These are phyloP conservation scores for Notoglanidium macrostoma DNA, from an alignment of 2,797 vertebrate genomes.

Conservation along the genomic window DNA sequence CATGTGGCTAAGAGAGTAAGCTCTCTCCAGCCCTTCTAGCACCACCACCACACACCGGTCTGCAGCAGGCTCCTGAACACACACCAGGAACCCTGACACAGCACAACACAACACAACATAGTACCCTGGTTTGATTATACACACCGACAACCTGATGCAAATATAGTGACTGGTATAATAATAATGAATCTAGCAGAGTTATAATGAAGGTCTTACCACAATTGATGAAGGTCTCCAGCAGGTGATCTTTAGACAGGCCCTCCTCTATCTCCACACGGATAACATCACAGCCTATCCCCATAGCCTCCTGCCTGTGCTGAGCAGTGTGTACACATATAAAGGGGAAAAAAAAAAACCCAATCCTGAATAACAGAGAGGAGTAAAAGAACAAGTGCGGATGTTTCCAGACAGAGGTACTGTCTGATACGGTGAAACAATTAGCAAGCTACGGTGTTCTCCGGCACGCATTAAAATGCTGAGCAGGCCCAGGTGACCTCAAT, in stretches of 20 bases:
- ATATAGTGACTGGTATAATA: not conserved
- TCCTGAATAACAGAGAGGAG: not conserved
- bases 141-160: not conserved
- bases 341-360: not conserved
- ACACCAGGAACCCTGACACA: constrained; percentile 84
- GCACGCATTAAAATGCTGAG: not conserved
- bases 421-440: not conserved
- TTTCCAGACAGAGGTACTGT: not conserved
- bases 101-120: constrained; percentile 8
- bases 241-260: constrained; percentile 87
- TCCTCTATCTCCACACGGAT: constrained; percentile 85
- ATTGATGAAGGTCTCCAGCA: constrained; percentile 87
- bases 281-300: constrained; percentile 84
- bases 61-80: constrained; percentile 68
- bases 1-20: constrained; percentile 81
- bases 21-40: constrained; percentile 87
- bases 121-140: not conserved
- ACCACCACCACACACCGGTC: constrained; percentile 82
- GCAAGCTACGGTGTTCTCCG: not conserved
- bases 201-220: constrained; percentile 76
- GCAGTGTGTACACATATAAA: constrained; percentile 14
- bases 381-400: not conserved
- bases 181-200: not conserved
- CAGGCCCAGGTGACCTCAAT: not conserved
- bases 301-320: constrained; percentile 85